phyloP scores from a whole-genome alignment of 2,113 vertebrate species.

The Tragelaphus imberbis region DNA sequence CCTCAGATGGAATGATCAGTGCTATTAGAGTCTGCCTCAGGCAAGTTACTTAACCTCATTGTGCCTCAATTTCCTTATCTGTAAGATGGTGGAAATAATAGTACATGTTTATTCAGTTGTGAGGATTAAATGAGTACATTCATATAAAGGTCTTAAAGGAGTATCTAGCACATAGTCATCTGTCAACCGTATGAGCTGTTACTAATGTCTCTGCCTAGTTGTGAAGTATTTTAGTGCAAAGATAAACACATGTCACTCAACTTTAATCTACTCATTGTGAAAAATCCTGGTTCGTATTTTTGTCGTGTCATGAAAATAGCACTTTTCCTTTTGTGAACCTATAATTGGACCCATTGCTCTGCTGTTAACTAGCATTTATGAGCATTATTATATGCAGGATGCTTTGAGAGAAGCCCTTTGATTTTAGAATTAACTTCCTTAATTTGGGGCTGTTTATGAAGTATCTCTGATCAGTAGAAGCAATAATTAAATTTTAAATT shows the following conservation, averaged over 20 bases:
- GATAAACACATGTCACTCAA: not conserved
- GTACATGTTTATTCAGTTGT: not conserved
- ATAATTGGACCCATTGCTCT: not conserved
- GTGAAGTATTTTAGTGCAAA: not conserved
- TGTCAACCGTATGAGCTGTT: not conserved
- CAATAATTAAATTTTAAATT: slow-evolving; percentile 26
- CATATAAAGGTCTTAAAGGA: not conserved
- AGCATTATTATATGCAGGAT: not conserved
- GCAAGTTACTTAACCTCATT: not conserved
- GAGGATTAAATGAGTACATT: not conserved
- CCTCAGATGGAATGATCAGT: not conserved
- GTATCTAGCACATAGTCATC: not conserved
- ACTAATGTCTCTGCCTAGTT: not conserved
- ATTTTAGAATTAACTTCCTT: slow-evolving; percentile 28
- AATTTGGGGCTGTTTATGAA: not conserved
- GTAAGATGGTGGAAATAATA: not conserved
- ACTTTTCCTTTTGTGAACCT: not conserved
- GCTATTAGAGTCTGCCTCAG: not conserved
- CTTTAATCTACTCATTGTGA: not conserved
- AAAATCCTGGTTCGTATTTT: not conserved
- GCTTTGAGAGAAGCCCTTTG: not conserved
- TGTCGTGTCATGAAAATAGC: not conserved
- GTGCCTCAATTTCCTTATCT: not conserved
- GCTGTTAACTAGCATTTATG: not conserved
- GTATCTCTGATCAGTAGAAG: not conserved